Conservation (phyloP, 2,888 invertebrate genomes). For the Bursaphelenchus okinawaensis region DNA sequence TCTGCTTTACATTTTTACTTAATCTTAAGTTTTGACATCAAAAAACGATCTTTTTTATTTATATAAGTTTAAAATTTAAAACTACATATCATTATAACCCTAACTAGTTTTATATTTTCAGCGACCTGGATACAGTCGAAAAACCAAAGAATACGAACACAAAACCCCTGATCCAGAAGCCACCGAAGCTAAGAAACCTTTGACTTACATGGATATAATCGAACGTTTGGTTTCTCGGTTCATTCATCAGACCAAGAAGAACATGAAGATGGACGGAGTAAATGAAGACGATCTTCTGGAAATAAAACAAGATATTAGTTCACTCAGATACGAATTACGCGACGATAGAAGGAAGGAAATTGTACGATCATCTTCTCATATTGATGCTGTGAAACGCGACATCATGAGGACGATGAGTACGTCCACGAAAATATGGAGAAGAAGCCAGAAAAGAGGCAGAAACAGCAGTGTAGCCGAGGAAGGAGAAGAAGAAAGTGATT, state of each 20-base stretch:
- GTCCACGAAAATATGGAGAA: background rate
- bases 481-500: slow-evolving; percentile 20
- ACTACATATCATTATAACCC: too few species aligned
- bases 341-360: slow-evolving; percentile 63
- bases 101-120: slow-evolving; percentile 23
- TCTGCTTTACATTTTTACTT: too few species aligned
- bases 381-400: slow-evolving; percentile 62
- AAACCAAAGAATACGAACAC: slow-evolving; percentile 23
- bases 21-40: too few species aligned
- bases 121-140: slow-evolving; percentile 52
- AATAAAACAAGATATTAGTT: slow-evolving; percentile 64
- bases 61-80: too few species aligned
- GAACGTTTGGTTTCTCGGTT: slow-evolving; percentile 61
- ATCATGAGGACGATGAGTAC: slow-evolving; percentile 52
- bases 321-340: slow-evolving; percentile 61
- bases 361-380: slow-evolving; percentile 60
- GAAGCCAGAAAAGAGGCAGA: background rate
- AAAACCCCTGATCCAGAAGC: slow-evolving; percentile 31
- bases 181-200: slow-evolving; percentile 34
- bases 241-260: slow-evolving; percentile 63
- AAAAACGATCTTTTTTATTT: too few species aligned
- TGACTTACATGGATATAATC: slow-evolving; percentile 61
- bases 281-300: slow-evolving; percentile 64
- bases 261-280: slow-evolving; percentile 63
- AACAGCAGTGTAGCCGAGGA: slow-evolving; percentile 20